These are phyloP conservation scores for Carassius carassius DNA, from an alignment of 2,113 vertebrate species.

Conservation along the genomic window DNA sequence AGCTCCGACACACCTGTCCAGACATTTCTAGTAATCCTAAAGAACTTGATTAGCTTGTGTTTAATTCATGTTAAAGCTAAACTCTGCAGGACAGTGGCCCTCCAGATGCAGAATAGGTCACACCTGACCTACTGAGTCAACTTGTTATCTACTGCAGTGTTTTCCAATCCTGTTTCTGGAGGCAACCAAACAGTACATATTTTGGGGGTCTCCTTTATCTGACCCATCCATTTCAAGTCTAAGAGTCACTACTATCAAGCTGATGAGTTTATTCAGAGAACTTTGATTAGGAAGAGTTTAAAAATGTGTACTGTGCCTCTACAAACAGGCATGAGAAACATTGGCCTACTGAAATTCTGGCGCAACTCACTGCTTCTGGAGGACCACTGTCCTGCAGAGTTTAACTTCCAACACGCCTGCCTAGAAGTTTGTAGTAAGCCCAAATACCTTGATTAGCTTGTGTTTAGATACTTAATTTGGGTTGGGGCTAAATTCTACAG, in stretches of 20 bases:
- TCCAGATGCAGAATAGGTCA: no score
- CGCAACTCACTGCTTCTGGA: background rate
- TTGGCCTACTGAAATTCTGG: background rate
- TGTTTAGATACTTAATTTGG: background rate
- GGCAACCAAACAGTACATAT: no score
- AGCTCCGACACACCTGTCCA: background rate
- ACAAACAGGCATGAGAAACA: background rate
- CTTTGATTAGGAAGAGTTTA: background rate
- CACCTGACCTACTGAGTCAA: no score
- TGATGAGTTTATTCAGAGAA: background rate
- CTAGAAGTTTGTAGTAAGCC: background rate
- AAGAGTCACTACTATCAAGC: background rate
- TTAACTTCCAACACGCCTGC: background rate
- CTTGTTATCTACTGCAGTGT: no score
- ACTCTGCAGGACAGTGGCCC: no score
- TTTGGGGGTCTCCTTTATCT: no score
- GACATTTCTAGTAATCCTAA: no score
- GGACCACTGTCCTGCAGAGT: background rate
- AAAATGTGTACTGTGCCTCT: background rate
- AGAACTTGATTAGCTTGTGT: no score
- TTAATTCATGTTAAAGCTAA: no score
- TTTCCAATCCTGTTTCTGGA: no score
- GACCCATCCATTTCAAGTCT: background rate
- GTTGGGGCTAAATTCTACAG: background rate
- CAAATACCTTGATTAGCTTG: background rate